Evolutionary conservation across 2,888 invertebrate genomes (phyloP).

Genomic region (Nebria salina): DNA sequence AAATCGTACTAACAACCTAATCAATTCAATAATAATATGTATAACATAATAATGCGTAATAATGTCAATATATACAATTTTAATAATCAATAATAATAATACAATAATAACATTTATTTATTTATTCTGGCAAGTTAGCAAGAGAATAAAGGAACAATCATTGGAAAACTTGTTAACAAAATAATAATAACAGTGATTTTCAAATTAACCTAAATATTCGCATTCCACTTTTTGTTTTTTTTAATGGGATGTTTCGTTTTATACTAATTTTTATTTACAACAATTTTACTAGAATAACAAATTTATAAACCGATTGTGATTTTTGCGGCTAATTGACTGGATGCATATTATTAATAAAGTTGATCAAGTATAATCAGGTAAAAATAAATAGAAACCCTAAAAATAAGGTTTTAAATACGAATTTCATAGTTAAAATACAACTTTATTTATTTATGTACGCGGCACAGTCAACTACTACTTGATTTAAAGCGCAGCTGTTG

Average conservation of each 20-base stretch:
- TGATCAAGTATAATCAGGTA: no score
- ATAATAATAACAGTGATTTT: neutral
- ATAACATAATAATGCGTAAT: neutral
- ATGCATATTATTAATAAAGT: no score
- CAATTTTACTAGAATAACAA: neutral
- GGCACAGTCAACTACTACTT: no score
- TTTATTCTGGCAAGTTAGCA: constrained; percentile 25
- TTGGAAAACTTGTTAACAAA: neutral
- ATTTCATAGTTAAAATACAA: no score
- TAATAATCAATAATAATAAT: constrained; percentile 30
- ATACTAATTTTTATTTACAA: neutral
- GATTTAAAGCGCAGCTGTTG: neutral
- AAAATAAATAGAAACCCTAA: no score
- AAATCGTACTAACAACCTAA: neutral
- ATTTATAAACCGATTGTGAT: neutral
- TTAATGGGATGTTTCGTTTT: neutral
- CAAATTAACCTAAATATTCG: neutral
- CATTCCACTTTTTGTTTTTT: neutral
- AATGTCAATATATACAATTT: constrained; percentile 24
- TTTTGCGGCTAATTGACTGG: neutral
- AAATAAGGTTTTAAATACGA: no score
- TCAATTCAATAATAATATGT: neutral
- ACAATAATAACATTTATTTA: constrained; percentile 34
- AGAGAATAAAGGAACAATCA: constrained; percentile 4
- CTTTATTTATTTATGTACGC: no score